Base-by-base conservation (phyloP, 2,113 vertebrate species). In the Dipodomys ordii region DNA sequence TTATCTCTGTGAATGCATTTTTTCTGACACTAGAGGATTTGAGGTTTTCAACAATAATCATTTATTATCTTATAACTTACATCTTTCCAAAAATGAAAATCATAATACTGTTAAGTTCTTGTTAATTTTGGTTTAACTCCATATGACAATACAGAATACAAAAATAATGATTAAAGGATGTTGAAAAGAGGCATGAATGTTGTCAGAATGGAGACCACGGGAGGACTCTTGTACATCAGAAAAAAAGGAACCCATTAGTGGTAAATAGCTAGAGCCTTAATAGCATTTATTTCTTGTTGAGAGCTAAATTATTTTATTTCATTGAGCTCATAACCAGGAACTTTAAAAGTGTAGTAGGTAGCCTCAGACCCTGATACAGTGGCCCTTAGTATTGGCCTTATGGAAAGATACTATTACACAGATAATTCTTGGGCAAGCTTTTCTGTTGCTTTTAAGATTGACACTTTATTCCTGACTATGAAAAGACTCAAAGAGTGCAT, bases 241-340 rank as follows among this genome's bases (percentile, higher is more conserved):
- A 12, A 74, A 90, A 88, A 95, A 81, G 2, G 20, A 78, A 87
- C 39, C 2, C 19, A 27, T 15, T 62, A 87, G 1, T 82, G 11
- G 18, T 71, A 93, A 84, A 77, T 3, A 57, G 10, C 3, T 44
- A 84, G 9, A 30, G 15, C 76, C 1, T 15, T 18, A 88, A 23
- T 80, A n/a, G n/a, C 8, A 93, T 60, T 91, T 46, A 76, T 2
- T 91, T 62, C 25, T 67, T 71, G 10, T 39, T 84, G 64, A 84
- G 1, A 83, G 23, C 3, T 77, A 78, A 80, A 53, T 18, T 3
- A 6, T 81, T 46, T 88, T 81, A 88, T 18, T 92, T 92, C 13
- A 86, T 91, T 95, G 15, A 87, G 62, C 22, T 74, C 32, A 76
- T 68, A 89, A 94, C 53, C 87, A 1, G 16, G 2, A 62, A 76